These are phyloP conservation scores for Lepidocyrtinus sp. DNA, from an alignment of 2,888 invertebrate species.

Conservation along the genomic window DNA sequence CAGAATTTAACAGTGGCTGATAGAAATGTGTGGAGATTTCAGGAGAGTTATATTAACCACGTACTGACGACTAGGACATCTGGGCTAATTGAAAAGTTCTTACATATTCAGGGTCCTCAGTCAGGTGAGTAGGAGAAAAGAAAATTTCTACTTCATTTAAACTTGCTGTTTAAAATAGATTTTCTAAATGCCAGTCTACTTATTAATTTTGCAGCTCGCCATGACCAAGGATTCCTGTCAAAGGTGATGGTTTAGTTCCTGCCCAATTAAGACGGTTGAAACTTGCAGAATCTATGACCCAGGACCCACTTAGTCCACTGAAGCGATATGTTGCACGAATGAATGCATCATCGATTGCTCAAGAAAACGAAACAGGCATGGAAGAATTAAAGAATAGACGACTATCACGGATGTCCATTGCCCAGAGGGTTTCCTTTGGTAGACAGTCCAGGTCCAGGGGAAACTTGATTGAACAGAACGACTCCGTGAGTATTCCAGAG, in stretches of 20 bases:
- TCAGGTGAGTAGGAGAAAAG: slow-evolving; percentile 1
- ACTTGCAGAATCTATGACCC: slow-evolving; percentile 20
- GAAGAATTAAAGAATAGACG: not conserved
- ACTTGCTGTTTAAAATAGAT: not conserved
- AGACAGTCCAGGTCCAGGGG: no score
- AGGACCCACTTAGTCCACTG: slow-evolving; percentile 58
- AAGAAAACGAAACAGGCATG: slow-evolving; percentile 4
- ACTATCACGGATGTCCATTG: slow-evolving; percentile 27
- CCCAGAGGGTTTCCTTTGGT: slow-evolving; percentile 1
- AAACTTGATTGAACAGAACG: no score
- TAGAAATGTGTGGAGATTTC: slow-evolving; percentile 36
- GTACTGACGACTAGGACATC: slow-evolving; percentile 13
- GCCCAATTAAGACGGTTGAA: slow-evolving; percentile 47
- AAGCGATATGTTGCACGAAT: slow-evolving; percentile 53
- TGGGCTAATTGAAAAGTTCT: slow-evolving; percentile 29
- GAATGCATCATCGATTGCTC: slow-evolving; percentile 8
- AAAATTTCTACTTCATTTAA: slow-evolving; percentile 1
- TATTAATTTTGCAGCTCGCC: slow-evolving; percentile 25
- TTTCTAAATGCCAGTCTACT: no score
- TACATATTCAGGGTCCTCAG: slow-evolving; percentile 23
- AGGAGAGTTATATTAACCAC: slow-evolving; percentile 41
- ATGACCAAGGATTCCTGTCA: slow-evolving; percentile 1
- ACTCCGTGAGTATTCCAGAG: slow-evolving; percentile 4
- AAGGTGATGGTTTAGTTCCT: no score
- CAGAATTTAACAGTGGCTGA: slow-evolving; percentile 25